phyloP scores from a whole-genome alignment of 2,797 vertebrate genomes.

The Phyllotis vaccarum region DNA sequence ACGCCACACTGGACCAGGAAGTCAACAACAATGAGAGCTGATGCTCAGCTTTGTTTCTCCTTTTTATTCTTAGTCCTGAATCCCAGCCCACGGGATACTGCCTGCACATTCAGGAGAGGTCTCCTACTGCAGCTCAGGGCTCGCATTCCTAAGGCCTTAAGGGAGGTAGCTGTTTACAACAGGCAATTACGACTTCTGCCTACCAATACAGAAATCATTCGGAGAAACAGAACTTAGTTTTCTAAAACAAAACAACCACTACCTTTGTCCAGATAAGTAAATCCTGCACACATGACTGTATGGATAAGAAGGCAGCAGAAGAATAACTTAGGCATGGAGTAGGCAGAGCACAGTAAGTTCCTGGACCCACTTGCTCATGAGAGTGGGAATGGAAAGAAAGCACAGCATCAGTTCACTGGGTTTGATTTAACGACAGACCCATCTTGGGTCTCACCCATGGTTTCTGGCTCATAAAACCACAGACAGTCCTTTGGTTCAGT shows the following conservation, averaged over 20 bases:
- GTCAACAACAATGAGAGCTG: background rate
- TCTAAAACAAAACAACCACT: background rate
- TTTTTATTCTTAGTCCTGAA: background rate
- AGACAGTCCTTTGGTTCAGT: background rate
- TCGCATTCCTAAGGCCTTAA: constrained; percentile 6
- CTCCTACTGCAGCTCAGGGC: too few relatives aligned
- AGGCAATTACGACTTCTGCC: background rate
- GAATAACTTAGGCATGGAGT: constrained; percentile 33
- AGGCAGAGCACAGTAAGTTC: background rate
- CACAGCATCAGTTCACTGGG: background rate
- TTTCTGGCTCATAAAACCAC: background rate
- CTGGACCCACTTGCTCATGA: background rate
- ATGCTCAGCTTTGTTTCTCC: too few relatives aligned
- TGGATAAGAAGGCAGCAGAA: constrained; percentile 48
- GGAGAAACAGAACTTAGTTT: constrained; percentile 46
- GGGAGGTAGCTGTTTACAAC: constrained; percentile 15
- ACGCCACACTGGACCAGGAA: background rate
- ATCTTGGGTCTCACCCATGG: background rate
- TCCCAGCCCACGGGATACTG: too few relatives aligned
- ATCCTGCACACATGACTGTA: background rate
- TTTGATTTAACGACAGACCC: background rate
- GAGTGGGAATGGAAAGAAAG: constrained; percentile 29
- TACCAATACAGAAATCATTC: background rate
- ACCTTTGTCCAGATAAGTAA: background rate
- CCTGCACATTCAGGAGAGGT: background rate